These are phyloP conservation scores for Rhyzopertha dominica DNA, from an alignment of 1,140 invertebrate species.

Conservation along the genomic window DNA sequence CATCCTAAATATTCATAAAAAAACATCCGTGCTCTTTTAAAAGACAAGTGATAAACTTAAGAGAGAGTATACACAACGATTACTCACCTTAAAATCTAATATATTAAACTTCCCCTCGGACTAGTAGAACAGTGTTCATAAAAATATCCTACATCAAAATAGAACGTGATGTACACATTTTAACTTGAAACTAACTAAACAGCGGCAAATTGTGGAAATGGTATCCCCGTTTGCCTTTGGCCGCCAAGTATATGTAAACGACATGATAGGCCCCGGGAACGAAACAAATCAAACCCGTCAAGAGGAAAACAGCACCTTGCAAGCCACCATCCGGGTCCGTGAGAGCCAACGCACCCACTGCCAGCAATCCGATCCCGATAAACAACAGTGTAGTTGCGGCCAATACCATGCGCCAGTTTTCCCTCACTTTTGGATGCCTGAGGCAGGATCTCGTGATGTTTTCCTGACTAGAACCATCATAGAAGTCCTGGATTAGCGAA, in stretches of 20 bases:
- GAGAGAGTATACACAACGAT: no score
- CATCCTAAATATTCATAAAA: no score
- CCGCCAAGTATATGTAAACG: slow-evolving; percentile 76
- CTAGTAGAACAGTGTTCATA: no score
- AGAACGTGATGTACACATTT: no score
- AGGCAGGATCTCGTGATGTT: slow-evolving; percentile 63
- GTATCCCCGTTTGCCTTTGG: slow-evolving; percentile 73
- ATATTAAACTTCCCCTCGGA: no score
- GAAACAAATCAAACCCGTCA: slow-evolving; percentile 76
- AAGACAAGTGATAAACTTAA: no score
- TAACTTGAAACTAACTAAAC: slow-evolving; percentile 56
- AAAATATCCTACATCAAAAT: no score
- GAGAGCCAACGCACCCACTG: slow-evolving; percentile 68
- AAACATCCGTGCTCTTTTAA: no score
- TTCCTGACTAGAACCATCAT: slow-evolving; percentile 56
- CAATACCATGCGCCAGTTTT: slow-evolving; percentile 80
- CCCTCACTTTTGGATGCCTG: slow-evolving; percentile 74
- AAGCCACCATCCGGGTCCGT: slow-evolving; percentile 63
- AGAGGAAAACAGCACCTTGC: slow-evolving; percentile 73
- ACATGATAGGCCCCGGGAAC: slow-evolving; percentile 78
- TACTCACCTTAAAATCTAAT: no score
- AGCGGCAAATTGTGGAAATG: slow-evolving; percentile 78
- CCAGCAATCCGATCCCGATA: slow-evolving; percentile 68
- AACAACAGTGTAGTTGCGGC: slow-evolving; percentile 70
- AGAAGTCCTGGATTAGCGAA: slow-evolving; percentile 70